A percentile compares a stretch with the other conserved stretches of the same genome.
Conservation (phyloP, 2,888 invertebrate species). For the Sisyra nigra region DNA sequence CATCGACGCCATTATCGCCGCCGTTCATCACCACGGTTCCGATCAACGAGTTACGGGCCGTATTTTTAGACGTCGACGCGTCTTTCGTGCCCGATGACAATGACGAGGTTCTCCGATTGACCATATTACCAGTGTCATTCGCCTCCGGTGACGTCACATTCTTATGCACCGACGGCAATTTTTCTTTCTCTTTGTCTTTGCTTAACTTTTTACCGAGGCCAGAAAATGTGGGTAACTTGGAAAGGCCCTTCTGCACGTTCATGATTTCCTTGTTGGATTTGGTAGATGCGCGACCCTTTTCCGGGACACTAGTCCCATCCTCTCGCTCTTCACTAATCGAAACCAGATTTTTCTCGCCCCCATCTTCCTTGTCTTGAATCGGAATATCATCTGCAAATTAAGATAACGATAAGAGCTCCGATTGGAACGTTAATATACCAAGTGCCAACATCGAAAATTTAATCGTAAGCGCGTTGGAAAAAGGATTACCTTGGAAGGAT, state of each 20-base stretch:
- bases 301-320: slow-evolving; percentile 28
- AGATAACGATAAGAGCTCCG: too few species aligned
- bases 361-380: slow-evolving; percentile 54
- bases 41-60: slow-evolving; percentile 25
- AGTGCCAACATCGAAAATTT: too few species aligned
- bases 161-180: slow-evolving; percentile 12
- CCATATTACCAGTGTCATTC: slow-evolving; percentile 12
- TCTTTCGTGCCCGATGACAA: slow-evolving; percentile 25
- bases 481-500: too few species aligned
- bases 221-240: slow-evolving; percentile 42
- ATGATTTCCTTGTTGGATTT: slow-evolving; percentile 14
- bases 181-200: slow-evolving; percentile 28
- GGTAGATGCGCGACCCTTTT: slow-evolving; percentile 32
- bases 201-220: slow-evolving; percentile 46
- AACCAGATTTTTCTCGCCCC: slow-evolving; percentile 40
- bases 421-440: too few species aligned
- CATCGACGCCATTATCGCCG: slow-evolving; percentile 26
- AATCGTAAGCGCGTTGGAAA: too few species aligned
- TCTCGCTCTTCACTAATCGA: slow-evolving; percentile 55
- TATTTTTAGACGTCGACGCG: slow-evolving; percentile 25
- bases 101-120: too few species aligned
- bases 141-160: slow-evolving; percentile 12
- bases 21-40: slow-evolving; percentile 21
- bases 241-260: slow-evolving; percentile 36
- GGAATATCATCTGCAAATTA: slow-evolving; percentile 64